Percentiles rank a stretch among this genome's conserved stretches.
Evolutionary conservation across 2,113 vertebrate genomes (phyloP).

Genomic region (Indicator indicator): DNA sequence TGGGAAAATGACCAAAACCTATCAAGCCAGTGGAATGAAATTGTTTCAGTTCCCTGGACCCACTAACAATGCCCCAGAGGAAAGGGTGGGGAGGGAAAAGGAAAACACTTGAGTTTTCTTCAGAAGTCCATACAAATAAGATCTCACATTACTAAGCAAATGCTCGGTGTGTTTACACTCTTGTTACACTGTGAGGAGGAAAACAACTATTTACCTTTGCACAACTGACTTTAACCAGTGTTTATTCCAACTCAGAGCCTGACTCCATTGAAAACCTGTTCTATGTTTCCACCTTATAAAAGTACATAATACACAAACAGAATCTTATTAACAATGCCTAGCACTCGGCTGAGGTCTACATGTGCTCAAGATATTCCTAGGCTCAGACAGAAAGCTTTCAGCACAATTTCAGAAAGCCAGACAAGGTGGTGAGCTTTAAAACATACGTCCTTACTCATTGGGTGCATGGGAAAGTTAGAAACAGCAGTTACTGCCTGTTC

Average conservation of each 20-base stretch:
- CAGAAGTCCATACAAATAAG: not conserved
- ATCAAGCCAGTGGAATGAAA: not conserved
- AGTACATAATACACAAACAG: not conserved
- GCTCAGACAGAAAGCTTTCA: not conserved
- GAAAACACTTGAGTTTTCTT: not conserved
- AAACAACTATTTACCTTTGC: slow-evolving; percentile 15
- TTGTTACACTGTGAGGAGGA: not conserved
- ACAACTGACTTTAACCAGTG: not conserved
- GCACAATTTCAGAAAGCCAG: not conserved
- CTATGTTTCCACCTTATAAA: not conserved
- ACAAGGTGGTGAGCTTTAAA: not conserved
- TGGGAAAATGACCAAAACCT: not conserved
- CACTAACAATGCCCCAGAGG: slow-evolving; percentile 2
- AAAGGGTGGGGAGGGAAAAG: slow-evolving; percentile 38
- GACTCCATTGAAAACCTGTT: not conserved
- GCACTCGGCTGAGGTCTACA: not conserved
- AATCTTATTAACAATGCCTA: not conserved
- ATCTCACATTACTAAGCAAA: not conserved
- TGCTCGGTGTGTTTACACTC: not conserved
- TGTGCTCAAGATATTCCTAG: not conserved
- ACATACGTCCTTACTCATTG: not conserved
- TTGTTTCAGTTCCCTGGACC: not conserved
- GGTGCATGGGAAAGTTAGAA: not conserved
- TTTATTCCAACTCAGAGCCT: not conserved
- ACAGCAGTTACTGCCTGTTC: not conserved